These are phyloP conservation scores for Drosophila subquinaria DNA, from an alignment of 2,888 invertebrate species.

Conservation along the genomic window DNA sequence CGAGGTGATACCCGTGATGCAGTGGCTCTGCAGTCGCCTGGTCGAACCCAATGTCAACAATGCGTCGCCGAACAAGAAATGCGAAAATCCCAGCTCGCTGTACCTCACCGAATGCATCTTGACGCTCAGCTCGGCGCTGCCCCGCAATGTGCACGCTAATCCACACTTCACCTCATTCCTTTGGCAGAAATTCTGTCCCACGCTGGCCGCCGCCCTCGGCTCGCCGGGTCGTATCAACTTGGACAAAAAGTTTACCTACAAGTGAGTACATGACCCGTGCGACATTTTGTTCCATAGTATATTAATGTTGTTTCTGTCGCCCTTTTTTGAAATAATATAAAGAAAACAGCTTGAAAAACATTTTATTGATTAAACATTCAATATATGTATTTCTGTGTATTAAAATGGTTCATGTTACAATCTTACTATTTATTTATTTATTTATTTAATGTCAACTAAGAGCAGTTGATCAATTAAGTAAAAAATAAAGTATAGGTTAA, in stretches of 20 bases:
- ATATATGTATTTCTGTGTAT: too few species aligned
- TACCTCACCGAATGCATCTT: conserved; percentile 95
- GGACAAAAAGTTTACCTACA: conserved; percentile 91
- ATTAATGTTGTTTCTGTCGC: too few species aligned
- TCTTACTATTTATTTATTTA: too few species aligned
- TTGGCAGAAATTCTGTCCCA: conserved; percentile 97
- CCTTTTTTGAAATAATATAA: too few species aligned
- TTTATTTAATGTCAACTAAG: too few species aligned
- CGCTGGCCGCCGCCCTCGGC: conserved; percentile 94
- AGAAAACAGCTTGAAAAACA: too few species aligned
- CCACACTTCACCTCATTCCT: conserved; percentile 94
- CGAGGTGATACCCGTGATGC: conserved; percentile 95
- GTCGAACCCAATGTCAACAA: conserved; percentile 89
- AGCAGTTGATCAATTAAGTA: too few species aligned
- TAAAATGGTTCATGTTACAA: too few species aligned
- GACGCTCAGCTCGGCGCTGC: conserved; percentile 93
- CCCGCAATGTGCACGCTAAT: conserved; percentile 93
- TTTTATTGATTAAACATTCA: too few species aligned
- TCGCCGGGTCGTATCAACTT: conserved; percentile 90
- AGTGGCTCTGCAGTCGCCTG: conserved; percentile 94
- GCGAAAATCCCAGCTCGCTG: conserved; percentile 86
- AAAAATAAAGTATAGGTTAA: too few species aligned
- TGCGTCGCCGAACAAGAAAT: conserved; percentile 84
- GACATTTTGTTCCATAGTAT: too few species aligned
- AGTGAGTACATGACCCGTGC: conserved; percentile 84